A percentile compares a stretch with the other conserved stretches of the same genome.
phyloP scores from a whole-genome alignment of 2,888 invertebrate genomes.

The Campaea margaritaria region DNA sequence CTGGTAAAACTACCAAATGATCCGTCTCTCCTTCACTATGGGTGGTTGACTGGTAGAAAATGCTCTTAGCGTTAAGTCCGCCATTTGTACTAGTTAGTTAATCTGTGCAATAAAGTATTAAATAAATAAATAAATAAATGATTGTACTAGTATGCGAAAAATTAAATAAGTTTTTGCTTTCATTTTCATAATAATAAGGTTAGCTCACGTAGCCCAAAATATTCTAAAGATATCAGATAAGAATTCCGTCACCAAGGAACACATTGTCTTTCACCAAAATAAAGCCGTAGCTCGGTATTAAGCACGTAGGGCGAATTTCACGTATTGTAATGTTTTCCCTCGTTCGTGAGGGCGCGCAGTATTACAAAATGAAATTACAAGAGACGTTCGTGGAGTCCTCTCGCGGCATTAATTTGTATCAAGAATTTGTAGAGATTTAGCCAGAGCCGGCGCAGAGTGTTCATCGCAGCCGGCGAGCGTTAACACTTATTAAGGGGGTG shows the following conservation, averaged over 20 bases:
- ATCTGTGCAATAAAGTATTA: too few relatives aligned
- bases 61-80: too few relatives aligned
- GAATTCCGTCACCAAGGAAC: constrained; percentile 25
- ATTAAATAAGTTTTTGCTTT: not conserved
- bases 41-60: too few relatives aligned
- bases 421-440: constrained; percentile 85
- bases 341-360: constrained; percentile 59
- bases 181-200: not conserved
- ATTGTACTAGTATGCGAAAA: too few relatives aligned
- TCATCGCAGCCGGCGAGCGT: constrained; percentile 83
- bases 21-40: too few relatives aligned
- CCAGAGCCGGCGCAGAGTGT: constrained; percentile 78
- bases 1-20: too few relatives aligned
- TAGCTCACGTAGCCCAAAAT: constrained; percentile 7
- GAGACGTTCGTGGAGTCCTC: constrained; percentile 72
- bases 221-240: constrained; percentile 17
- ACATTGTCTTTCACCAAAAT: constrained; percentile 37
- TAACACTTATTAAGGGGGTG: constrained; percentile 86
- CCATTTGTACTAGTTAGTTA: too few relatives aligned
- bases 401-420: constrained; percentile 83
- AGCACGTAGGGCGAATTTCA: constrained; percentile 53
- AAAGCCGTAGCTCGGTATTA: constrained; percentile 41
- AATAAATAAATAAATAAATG: too few relatives aligned
- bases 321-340: constrained; percentile 56
- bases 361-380: constrained; percentile 79